These are phyloP conservation scores for Tenthredo livida DNA, from an alignment of 2,888 invertebrate genomes.

Conservation along the genomic window DNA sequence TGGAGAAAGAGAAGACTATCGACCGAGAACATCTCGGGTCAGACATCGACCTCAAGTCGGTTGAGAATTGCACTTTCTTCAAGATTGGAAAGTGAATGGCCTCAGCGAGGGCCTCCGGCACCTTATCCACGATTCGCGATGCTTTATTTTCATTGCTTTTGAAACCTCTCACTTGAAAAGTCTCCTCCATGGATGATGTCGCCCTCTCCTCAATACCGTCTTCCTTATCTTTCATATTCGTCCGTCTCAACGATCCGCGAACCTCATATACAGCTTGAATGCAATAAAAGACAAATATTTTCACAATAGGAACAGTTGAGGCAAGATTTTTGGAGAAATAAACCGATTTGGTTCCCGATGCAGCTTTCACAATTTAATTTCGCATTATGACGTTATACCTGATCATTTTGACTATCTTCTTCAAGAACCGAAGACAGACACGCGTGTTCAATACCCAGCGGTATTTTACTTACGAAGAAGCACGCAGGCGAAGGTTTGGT, in stretches of 20 bases:
- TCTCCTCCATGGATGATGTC: background rate
- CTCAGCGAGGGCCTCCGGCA: constrained; percentile 11
- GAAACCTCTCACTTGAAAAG: constrained; percentile 3
- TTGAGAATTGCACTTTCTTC: constrained; percentile 65
- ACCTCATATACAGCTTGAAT: background rate
- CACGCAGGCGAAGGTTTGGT: background rate
- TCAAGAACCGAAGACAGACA: background rate
- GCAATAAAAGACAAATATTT: background rate
- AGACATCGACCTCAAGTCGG: constrained; percentile 55
- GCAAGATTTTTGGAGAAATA: background rate
- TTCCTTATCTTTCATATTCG: background rate
- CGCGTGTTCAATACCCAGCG: background rate
- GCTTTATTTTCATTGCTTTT: constrained; percentile 3
- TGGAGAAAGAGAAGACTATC: constrained; percentile 10
- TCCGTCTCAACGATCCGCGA: background rate
- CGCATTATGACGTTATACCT: background rate
- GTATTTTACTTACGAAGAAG: background rate
- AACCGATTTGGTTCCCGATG: background rate
- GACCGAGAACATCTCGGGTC: constrained; percentile 56
- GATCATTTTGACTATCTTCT: background rate
- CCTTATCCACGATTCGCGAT: constrained; percentile 15
- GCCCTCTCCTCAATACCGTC: background rate
- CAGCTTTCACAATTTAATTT: background rate
- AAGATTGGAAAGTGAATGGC: constrained; percentile 64
- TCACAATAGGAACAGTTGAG: background rate